phyloP scores from a whole-genome alignment of 2,888 invertebrate genomes.

The Scaptomyza reducta region DNA sequence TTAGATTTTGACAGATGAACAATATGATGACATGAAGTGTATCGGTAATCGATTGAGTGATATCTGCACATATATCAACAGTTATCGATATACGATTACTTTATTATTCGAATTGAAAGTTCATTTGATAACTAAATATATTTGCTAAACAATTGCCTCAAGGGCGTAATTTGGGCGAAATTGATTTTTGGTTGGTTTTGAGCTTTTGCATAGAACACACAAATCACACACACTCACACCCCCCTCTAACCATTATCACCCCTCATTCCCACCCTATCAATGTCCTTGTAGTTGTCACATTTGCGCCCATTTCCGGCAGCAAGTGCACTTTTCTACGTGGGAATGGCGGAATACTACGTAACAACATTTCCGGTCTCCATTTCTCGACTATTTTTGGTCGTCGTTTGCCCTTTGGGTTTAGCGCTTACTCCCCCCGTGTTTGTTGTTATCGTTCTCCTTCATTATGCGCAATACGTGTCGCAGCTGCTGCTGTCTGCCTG shows the following conservation, averaged over 20 bases:
- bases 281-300: constrained; percentile 53
- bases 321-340: constrained; percentile 17
- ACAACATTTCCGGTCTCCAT: constrained; percentile 78
- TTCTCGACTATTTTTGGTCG: constrained; percentile 62
- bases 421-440: neutral
- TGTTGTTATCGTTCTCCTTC: constrained; percentile 11
- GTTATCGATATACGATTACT: too few species aligned
- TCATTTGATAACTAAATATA: too few species aligned
- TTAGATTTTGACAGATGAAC: too few species aligned
- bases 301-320: constrained; percentile 69
- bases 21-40: too few species aligned
- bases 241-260: neutral
- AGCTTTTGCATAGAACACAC: constrained; percentile 44
- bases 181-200: constrained; percentile 32
- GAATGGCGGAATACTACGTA: constrained; percentile 6
- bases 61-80: too few species aligned
- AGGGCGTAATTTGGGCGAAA: neutral
- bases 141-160: neutral
- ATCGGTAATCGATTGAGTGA: too few species aligned
- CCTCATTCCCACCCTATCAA: neutral
- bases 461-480: constrained; percentile 61
- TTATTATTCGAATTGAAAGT: too few species aligned
- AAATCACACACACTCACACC: constrained; percentile 26
- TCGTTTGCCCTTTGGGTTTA: constrained; percentile 53
- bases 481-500: constrained; percentile 42